Conservation (phyloP, 2,797 vertebrate genomes). For the Thunnus albacares region DNA sequence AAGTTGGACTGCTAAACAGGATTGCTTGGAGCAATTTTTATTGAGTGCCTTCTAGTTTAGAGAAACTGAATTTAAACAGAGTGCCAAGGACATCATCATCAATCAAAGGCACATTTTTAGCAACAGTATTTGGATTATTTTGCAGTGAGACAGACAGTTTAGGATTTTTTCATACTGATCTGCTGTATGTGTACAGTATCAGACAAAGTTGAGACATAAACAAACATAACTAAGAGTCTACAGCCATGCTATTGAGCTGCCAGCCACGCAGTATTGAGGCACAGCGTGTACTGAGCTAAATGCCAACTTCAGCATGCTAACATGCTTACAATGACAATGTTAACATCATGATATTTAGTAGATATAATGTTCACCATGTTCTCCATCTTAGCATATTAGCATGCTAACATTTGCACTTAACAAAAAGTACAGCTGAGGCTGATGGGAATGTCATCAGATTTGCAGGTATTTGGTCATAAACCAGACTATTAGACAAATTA, state of each 20-base stretch:
- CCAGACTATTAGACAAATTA: too few species aligned
- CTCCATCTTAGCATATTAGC: not conserved
- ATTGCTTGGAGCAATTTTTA: constrained; percentile 34
- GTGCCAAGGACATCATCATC: constrained; percentile 43
- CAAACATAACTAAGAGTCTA: not conserved
- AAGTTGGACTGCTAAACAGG: constrained; percentile 19
- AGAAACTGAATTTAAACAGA: constrained; percentile 30
- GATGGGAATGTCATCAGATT: too few species aligned
- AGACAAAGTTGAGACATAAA: not conserved
- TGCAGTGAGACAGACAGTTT: not conserved
- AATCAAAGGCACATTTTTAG: constrained; percentile 33
- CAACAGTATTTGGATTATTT: constrained; percentile 8
- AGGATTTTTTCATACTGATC: not conserved
- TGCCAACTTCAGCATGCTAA: not conserved
- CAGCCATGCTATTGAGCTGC: not conserved
- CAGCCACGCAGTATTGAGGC: not conserved
- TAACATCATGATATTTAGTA: too few species aligned
- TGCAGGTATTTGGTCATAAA: too few species aligned
- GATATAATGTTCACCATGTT: too few species aligned
- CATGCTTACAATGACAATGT: too few species aligned
- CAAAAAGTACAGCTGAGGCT: too few species aligned
- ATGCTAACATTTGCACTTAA: not conserved
- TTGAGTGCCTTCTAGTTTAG: constrained; percentile 11
- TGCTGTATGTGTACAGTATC: not conserved
- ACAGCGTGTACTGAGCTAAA: not conserved